Evolutionary conservation across 2,888 invertebrate species (phyloP), one percentile per base, ranked within the genome.

Genomic region (Amblyjoppa fuscipennis): DNA sequence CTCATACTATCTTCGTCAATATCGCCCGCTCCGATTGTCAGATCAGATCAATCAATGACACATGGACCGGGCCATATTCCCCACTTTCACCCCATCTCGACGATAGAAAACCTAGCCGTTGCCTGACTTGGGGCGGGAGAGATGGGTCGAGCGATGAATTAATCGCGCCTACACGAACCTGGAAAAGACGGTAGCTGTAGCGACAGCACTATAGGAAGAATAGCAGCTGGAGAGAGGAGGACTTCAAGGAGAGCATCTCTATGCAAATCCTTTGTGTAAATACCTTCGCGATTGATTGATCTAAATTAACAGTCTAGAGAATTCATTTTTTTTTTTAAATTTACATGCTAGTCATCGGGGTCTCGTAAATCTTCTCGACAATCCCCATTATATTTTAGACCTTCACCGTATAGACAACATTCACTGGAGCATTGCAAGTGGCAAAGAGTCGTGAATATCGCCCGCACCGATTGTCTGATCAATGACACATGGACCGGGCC

Each of bases 181-280:
- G 85, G 83, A 77, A 80, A 85, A 81, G 80, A 83, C 45, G 83
- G 76, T 83, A 85, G 77, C 68, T 85, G 85, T 51, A 85, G 77
- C 76, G 85, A 77, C 9, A 83, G 83, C 49, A 83, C 77, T 73
- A 85, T 80, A 31, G 80, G 83, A 77, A 85, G 80, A 20, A 85
- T 53, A 53, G 76, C 71, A 68, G 68, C 51, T 61, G 77, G 83
- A 56, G 77, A 83, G 69, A 83, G 80, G n/a, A 83, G 68, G 51
- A 80, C 74, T 69, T 80, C 80, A 83, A 83, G 83, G 77, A 83
- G 71, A 71, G 77, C 77, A 45, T 61, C 85, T 80, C 85, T 80
- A 53, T 77, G 28, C 3, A 31, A 31, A 31, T 31, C 28, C 28
- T 31, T 31, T 3, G 28, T 31, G 2, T 31, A 1, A 31, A 31